Evolutionary conservation across 2,797 vertebrate genomes (phyloP).

Genomic region (Manis pentadactyla): DNA sequence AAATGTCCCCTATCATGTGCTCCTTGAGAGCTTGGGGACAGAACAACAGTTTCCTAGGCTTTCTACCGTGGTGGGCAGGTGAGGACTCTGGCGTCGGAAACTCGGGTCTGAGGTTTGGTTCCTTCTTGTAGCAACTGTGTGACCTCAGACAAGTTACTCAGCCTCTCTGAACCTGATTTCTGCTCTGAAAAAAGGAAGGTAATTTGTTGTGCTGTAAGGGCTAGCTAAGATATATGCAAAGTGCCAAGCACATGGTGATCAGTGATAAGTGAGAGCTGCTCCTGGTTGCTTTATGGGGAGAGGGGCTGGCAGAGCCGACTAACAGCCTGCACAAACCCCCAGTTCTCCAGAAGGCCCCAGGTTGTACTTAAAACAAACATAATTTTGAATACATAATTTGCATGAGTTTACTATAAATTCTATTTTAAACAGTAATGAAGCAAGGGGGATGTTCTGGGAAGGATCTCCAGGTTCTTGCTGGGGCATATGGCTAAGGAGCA

Average conservation of each 20-base stretch:
- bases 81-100: neutral
- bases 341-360: neutral
- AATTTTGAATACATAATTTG: neutral
- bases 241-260: accelerated
- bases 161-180: slow-evolving; percentile 4
- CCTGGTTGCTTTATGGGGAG: neutral
- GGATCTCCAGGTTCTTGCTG: neutral
- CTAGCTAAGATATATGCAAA: neutral
- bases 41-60: neutral
- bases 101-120: neutral
- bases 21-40: neutral
- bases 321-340: neutral
- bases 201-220: neutral
- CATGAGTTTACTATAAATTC: neutral
- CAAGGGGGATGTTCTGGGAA: neutral
- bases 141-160: neutral
- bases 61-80: neutral
- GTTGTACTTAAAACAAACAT: neutral
- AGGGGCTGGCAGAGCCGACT: neutral
- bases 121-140: neutral
- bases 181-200: neutral
- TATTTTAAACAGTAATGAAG: neutral
- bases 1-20: neutral
- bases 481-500: neutral
- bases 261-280: neutral